Percentiles rank a stretch among this genome's conserved stretches.
These are phyloP conservation scores for Phymastichus coffea DNA, from an alignment of 1,140 invertebrate genomes.

Conservation along the genomic window DNA sequence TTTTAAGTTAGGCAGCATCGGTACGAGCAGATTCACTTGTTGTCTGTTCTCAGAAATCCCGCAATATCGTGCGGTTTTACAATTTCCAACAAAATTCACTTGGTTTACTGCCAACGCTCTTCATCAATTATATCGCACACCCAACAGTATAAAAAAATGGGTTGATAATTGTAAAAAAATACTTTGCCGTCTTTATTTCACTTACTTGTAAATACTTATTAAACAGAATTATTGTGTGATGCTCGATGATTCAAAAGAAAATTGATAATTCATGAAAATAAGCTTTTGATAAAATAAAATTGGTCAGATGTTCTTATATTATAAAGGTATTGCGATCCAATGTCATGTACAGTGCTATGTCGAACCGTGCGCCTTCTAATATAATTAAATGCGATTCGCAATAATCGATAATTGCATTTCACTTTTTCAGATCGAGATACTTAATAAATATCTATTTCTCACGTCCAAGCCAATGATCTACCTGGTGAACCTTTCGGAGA, in stretches of 20 bases:
- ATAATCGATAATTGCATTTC: not conserved
- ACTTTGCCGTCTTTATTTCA: no score
- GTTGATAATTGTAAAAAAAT: not conserved
- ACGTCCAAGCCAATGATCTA: conserved; percentile 99
- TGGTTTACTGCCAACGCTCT: not conserved
- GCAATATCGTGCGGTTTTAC: conserved; percentile 12
- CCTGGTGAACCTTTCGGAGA: conserved; percentile 95
- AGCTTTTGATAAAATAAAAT: no score
- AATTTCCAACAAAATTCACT: conserved; percentile 13
- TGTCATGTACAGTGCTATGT: no score
- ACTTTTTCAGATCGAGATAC: conserved; percentile 85
- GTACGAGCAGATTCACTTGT: conserved; percentile 12
- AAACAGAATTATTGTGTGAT: no score
- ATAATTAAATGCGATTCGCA: no score
- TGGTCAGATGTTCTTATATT: no score
- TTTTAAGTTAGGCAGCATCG: not conserved
- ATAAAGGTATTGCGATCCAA: no score
- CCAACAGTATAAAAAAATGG: not conserved
- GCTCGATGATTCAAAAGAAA: no score
- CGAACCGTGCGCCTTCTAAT: no score
- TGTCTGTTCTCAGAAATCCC: conserved; percentile 5
- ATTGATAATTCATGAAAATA: no score
- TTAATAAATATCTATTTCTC: conserved; percentile 96
- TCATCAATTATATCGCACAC: not conserved
- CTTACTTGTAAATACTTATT: no score